A percentile compares a stretch with the other conserved stretches of the same genome.
Conservation (phyloP, 2,888 invertebrate species). For the Drosophila neotestacea region DNA sequence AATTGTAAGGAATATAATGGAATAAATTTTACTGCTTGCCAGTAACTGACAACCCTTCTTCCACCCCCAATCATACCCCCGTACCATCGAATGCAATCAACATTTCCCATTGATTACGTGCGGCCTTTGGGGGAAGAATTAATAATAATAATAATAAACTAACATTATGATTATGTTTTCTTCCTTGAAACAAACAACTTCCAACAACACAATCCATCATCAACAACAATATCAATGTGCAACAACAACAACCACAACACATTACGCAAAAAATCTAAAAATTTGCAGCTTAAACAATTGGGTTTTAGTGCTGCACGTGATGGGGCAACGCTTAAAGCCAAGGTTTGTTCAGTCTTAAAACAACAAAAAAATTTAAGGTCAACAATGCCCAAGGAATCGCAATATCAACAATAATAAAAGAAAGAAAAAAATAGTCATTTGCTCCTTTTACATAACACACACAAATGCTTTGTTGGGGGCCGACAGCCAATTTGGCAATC, state of each 20-base stretch:
- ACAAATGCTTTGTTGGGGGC: background rate
- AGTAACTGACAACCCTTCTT: constrained; percentile 28
- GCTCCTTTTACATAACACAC: constrained; percentile 70
- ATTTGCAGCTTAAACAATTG: constrained; percentile 71
- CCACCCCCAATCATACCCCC: constrained; percentile 3
- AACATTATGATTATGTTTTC: constrained; percentile 51
- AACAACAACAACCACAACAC: constrained; percentile 45
- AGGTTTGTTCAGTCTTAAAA: constrained; percentile 60
- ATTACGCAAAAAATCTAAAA: constrained; percentile 68
- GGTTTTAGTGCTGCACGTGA: constrained; percentile 69
- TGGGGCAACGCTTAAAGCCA: constrained; percentile 57
- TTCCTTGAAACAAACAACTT: constrained; percentile 20
- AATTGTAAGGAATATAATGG: constrained; percentile 83
- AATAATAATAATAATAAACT: constrained; percentile 32
- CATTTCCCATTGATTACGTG: constrained; percentile 56
- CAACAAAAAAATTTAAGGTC: constrained; percentile 16
- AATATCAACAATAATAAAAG: constrained; percentile 10
- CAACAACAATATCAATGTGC: constrained; percentile 34
- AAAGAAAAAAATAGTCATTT: constrained; percentile 18
- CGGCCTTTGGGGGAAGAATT: constrained; percentile 38
- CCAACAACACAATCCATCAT: constrained; percentile 20
- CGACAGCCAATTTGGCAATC: background rate
- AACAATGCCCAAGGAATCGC: constrained; percentile 12
- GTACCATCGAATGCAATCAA: constrained; percentile 14
- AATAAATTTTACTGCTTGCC: constrained; percentile 29